phyloP scores from a whole-genome alignment of 37 sponge, comb jelly and placozoan genomes.

The Bolinopsis microptera region DNA sequence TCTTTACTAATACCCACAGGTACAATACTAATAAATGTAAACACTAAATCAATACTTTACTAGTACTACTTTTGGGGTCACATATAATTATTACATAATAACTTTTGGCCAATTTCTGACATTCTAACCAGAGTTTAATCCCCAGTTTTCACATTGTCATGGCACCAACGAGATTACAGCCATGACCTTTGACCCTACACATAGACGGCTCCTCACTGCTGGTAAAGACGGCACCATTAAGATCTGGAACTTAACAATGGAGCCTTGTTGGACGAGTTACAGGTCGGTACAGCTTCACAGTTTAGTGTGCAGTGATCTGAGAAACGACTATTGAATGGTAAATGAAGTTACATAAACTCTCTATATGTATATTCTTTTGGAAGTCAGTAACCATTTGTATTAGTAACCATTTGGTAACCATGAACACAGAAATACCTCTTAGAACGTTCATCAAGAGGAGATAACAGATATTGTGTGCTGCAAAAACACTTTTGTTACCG shows the following conservation, averaged over 20 bases:
- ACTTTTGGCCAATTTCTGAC: not conserved
- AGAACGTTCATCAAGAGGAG: conserved; percentile 70
- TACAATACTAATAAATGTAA: too few relatives aligned
- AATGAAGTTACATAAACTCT: too few relatives aligned
- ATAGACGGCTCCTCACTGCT: conserved; percentile 83
- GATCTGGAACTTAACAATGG: conserved; percentile 97
- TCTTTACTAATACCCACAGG: too few relatives aligned
- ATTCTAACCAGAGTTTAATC: not conserved
- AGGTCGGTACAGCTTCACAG: conserved; percentile 57
- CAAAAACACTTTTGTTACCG: conserved; percentile 48
- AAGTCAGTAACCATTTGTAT: too few relatives aligned
- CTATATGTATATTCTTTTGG: too few relatives aligned
- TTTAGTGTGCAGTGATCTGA: too few relatives aligned
- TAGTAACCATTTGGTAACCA: too few relatives aligned
- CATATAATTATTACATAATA: too few relatives aligned
- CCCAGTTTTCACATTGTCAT: conserved; percentile 83
- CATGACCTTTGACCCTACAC: conserved; percentile 87
- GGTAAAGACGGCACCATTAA: conserved; percentile 88
- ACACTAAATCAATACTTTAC: too few relatives aligned
- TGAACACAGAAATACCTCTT: too few relatives aligned
- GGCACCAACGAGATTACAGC: conserved; percentile 89
- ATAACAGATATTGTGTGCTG: conserved; percentile 66
- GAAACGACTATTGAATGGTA: too few relatives aligned
- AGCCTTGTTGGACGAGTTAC: conserved; percentile 77
- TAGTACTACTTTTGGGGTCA: too few relatives aligned